Percentiles rank a stretch among this genome's conserved stretches.
These are phyloP conservation scores for Eurosta solidaginis DNA, from an alignment of 1,140 invertebrate species.

Conservation along the genomic window DNA sequence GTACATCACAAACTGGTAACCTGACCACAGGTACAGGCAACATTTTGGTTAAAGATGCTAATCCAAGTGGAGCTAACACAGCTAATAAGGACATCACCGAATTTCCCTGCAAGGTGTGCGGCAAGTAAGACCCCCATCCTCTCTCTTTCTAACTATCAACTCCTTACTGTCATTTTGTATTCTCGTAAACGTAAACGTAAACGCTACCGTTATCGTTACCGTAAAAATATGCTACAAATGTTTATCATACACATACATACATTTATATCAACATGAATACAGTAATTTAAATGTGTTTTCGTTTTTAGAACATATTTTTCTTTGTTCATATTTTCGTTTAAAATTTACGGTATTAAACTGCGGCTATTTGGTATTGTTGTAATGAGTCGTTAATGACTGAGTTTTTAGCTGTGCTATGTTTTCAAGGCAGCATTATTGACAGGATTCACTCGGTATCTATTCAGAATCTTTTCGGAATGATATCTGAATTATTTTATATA, in stretches of 20 bases:
- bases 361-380: no score
- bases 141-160: not conserved
- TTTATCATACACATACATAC: not conserved
- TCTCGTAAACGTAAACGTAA: slow-evolving; percentile 1
- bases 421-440: no score
- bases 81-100: slow-evolving; percentile 62
- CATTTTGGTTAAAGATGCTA: not conserved
- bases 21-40: not conserved
- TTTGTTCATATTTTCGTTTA: no score
- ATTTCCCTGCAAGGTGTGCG: slow-evolving; percentile 95
- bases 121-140: slow-evolving; percentile 84
- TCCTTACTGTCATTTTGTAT: slow-evolving; percentile 11
- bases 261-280: slow-evolving; percentile 4
- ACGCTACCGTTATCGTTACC: not conserved
- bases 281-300: no score
- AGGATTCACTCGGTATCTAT: no score
- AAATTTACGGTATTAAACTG: no score
- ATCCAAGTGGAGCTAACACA: slow-evolving; percentile 27
- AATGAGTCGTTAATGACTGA: no score
- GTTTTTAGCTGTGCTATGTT: no score
- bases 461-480: no score
- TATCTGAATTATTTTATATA: no score
- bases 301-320: no score
- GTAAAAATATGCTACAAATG: slow-evolving; percentile 10
- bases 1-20: not conserved